Evolutionary conservation across 2,888 invertebrate genomes (phyloP).

Genomic region (Alsophila aescularia): DNA sequence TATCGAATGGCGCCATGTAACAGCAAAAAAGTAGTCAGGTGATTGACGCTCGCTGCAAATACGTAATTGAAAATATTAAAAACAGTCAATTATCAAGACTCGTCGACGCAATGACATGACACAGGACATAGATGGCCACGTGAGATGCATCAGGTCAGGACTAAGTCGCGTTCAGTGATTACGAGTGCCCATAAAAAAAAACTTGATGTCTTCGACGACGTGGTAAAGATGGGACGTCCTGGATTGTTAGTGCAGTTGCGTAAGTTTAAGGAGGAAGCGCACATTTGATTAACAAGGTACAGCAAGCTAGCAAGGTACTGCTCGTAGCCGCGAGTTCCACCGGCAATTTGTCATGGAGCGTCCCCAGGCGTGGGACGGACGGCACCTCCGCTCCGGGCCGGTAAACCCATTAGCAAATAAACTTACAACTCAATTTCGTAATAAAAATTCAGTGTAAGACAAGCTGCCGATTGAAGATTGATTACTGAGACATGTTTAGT

Average conservation of each 20-base stretch:
- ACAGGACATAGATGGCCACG: conserved; percentile 44
- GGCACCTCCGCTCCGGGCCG: conserved; percentile 44
- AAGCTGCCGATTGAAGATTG: conserved; percentile 64
- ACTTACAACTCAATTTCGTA: conserved; percentile 63
- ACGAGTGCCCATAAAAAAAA: conserved; percentile 25
- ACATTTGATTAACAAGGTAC: conserved; percentile 21
- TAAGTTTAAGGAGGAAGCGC: conserved; percentile 29
- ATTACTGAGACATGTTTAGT: conserved; percentile 73
- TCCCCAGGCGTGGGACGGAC: conserved; percentile 45
- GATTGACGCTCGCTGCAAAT: conserved; percentile 51
- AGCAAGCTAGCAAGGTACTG: conserved; percentile 4
- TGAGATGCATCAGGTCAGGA: conserved; percentile 40
- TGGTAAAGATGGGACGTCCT: conserved; percentile 47
- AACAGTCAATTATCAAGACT: conserved; percentile 47
- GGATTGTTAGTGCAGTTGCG: conserved; percentile 31
- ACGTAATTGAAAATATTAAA: conserved; percentile 58
- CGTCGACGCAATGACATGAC: conserved; percentile 30
- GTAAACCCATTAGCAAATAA: conserved; percentile 40
- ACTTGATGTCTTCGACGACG: conserved; percentile 34
- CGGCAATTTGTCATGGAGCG: conserved; percentile 49
- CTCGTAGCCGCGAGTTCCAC: conserved; percentile 25
- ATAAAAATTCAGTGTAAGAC: conserved; percentile 67
- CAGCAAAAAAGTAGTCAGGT: conserved; percentile 55
- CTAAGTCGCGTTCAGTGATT: conserved; percentile 36
- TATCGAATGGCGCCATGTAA: conserved; percentile 57